phyloP scores from a whole-genome alignment of 1,140 invertebrate genomes.

The Panagrolaimus sp. region DNA sequence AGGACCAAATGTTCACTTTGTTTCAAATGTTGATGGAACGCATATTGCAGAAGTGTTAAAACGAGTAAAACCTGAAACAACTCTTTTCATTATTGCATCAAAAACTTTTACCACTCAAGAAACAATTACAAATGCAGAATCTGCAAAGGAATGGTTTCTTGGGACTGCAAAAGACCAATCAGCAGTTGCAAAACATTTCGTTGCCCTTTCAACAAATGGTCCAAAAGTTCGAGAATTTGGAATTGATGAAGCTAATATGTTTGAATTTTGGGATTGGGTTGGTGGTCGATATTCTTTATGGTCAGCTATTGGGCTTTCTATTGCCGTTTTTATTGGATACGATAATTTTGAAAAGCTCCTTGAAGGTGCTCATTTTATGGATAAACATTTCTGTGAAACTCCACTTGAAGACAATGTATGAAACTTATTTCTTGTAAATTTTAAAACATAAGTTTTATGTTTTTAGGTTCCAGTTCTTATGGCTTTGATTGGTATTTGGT shows the following conservation, averaged over 20 bases:
- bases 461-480: constrained; percentile 83
- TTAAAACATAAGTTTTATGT: constrained; percentile 30
- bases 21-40: constrained; percentile 98
- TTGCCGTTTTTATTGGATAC: constrained; percentile 79
- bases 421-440: constrained; percentile 14
- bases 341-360: constrained; percentile 89
- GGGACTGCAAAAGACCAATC: constrained; percentile 72
- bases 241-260: constrained; percentile 94
- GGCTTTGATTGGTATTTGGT: constrained; percentile 90
- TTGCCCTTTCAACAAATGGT: constrained; percentile 89
- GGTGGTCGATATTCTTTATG: constrained; percentile 77
- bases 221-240: constrained; percentile 56
- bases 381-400: constrained; percentile 81
- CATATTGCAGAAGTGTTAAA: constrained; percentile 89
- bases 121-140: constrained; percentile 96
- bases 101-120: constrained; percentile 99
- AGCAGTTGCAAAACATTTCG: constrained; percentile 91
- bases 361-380: constrained; percentile 83
- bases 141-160: constrained; percentile 91
- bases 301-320: constrained; percentile 96
- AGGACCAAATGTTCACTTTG: constrained; percentile 87
- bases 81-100: constrained; percentile 94
- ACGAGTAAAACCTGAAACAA: constrained; percentile 81
- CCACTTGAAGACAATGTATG: constrained; percentile 88
- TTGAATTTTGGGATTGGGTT: constrained; percentile 90